Percentiles rank a stretch among this genome's conserved stretches.
Evolutionary conservation across 53 echinoderm and acorn worm species (phyloP).

Genomic region (Paelopatides confundens): DNA sequence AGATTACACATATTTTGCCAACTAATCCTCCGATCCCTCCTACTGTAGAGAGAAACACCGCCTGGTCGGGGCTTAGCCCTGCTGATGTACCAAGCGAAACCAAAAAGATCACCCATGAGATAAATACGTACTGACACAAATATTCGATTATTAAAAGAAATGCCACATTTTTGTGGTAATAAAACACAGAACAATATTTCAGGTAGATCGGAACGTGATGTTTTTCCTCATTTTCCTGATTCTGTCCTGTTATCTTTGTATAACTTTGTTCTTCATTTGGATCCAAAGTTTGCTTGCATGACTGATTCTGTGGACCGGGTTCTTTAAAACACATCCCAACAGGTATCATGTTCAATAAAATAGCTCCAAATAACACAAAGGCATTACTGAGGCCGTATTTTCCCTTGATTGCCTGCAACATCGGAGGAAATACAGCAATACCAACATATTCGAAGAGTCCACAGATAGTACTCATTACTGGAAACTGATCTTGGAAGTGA

Average conservation of each 20-base stretch:
- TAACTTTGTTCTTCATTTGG: no score
- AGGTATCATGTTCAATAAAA: neutral
- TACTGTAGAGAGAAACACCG: neutral
- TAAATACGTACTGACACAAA: no score
- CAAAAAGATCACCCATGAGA: neutral
- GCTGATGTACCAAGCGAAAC: slow-evolving; percentile 2
- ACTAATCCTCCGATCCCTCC: neutral
- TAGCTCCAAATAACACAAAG: neutral
- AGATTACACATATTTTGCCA: neutral
- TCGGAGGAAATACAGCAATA: neutral
- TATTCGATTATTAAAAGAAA: no score
- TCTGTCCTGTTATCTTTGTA: no score
- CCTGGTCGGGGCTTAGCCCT: neutral
- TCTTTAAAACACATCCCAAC: no score
- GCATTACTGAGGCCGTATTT: neutral
- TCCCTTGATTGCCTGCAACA: neutral
- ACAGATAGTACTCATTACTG: neutral
- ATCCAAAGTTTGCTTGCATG: no score
- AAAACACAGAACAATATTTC: no score
- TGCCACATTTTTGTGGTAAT: no score
- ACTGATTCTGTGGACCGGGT: no score
- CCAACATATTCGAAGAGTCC: neutral
- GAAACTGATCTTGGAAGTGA: neutral
- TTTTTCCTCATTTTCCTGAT: no score
- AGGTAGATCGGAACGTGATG: no score